Conservation (phyloP, 2,113 vertebrate genomes). For the Nerophis ophidion region DNA sequence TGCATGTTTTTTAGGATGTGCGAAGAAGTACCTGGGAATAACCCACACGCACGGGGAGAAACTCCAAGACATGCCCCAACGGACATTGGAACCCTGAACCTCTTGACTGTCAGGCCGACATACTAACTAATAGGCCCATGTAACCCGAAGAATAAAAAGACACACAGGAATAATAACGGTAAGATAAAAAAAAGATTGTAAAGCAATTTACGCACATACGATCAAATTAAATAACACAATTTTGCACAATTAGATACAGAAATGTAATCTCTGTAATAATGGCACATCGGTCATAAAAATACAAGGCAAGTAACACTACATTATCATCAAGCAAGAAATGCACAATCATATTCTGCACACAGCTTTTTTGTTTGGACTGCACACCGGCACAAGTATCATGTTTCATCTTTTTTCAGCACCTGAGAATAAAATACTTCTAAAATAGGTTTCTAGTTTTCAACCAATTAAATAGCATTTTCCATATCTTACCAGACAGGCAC, state of each 20-base stretch:
- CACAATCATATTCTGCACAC: background rate
- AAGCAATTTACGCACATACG: constrained; percentile 11
- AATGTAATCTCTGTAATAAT: constrained; percentile 17
- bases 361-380: background rate
- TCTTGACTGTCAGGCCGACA: too few species aligned
- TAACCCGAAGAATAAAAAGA: too few species aligned
- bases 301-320: constrained; percentile 30
- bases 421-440: background rate
- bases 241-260: background rate
- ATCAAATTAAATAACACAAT: constrained; percentile 16
- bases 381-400: background rate
- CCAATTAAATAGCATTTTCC: constrained; percentile 15
- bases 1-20: background rate
- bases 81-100: too few species aligned
- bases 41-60: background rate
- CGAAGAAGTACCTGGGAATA: background rate
- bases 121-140: too few species aligned
- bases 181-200: constrained; percentile 10
- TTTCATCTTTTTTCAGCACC: background rate
- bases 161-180: too few species aligned
- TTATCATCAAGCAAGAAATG: constrained; percentile 17
- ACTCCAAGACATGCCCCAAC: background rate
- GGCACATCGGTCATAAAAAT: constrained; percentile 28
- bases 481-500: constrained; percentile 32
- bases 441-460: background rate